Evolutionary conservation across 2,888 invertebrate genomes (phyloP).

Genomic region (Pollenia griseotomentosa): DNA sequence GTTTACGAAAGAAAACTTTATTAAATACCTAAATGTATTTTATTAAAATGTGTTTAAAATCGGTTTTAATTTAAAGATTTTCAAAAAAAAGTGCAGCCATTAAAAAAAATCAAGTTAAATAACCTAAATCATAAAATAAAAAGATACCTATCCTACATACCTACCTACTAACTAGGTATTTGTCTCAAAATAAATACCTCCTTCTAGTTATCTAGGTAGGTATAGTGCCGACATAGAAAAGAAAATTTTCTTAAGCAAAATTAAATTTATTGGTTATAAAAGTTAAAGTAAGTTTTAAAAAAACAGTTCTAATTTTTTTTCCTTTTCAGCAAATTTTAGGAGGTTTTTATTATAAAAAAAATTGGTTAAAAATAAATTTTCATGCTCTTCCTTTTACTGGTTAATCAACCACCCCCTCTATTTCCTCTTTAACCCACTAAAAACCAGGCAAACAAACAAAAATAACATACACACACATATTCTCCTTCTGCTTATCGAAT

Average conservation of each 20-base stretch:
- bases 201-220: neutral
- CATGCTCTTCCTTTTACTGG: too few species aligned
- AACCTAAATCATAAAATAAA: neutral
- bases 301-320: too few species aligned
- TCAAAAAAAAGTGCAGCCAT: conserved; percentile 23
- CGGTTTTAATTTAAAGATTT: conserved; percentile 12
- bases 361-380: neutral
- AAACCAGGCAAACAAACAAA: too few species aligned
- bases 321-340: conserved; percentile 19
- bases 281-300: conserved; percentile 51
- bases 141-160: neutral
- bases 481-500: too few species aligned
- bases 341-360: neutral
- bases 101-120: conserved; percentile 27
- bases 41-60: conserved; percentile 14
- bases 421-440: too few species aligned
- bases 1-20: too few species aligned
- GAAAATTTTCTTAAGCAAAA: conserved; percentile 1
- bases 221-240: conserved; percentile 20
- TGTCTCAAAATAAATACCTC: conserved; percentile 9
- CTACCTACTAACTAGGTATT: too few species aligned
- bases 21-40: neutral
- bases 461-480: too few species aligned
- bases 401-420: too few species aligned
- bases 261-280: conserved; percentile 3